Evolutionary conservation across 2,888 invertebrate genomes (phyloP), one percentile per base, ranked within the genome.

Genomic region (Ametastegia equiseti): DNA sequence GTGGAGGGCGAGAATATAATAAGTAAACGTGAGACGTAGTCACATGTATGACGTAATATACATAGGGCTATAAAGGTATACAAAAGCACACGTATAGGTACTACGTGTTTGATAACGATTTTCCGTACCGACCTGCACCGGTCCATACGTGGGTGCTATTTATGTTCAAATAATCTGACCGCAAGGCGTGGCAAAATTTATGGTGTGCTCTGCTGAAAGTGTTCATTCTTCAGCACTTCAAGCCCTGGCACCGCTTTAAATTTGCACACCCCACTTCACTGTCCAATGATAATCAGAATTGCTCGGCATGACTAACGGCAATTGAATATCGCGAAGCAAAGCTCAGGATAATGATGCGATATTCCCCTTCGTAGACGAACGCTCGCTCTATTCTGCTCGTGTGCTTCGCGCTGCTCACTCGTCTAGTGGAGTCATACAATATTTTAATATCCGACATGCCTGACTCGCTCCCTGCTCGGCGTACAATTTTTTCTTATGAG

Each of bases 391-490:
- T 47, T 67, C 79, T 45, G 27, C 60, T 45, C 65, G 27, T 47
- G n/a, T n/a, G 65, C 42, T 36, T 54, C 73, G 33, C 27, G 33
- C 27, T 73, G 73, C 71, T 73, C n/a, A 27, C 60, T 33, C 39
- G 39, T 42, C n/a, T n/a, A 73, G 11, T 36, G 13, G 39, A 71
- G 73, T 67, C 57, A 33, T 80, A 73, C 39, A 73, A 57, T 73
- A 80, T 80, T 80, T 50, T 69, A 80, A 71, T 80, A 50, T 67
- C 71, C 39, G 54, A 60, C 77, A n/a, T 54, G 54, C 33, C 42
- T 77, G 71, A 47, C 47, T 71, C 30, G 71, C 7, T 6, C n/a
- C 15, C 33, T 5, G 54, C 36, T 11, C 19, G 23, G 15, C 23
- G 19, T 11, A 30, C 30, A 45, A 9, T 54, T 50, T n/a, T 54